A percentile compares a stretch with the other conserved stretches of the same genome.
phyloP scores from a whole-genome alignment of 2,888 invertebrate genomes.

The Tiphia femorata region DNA sequence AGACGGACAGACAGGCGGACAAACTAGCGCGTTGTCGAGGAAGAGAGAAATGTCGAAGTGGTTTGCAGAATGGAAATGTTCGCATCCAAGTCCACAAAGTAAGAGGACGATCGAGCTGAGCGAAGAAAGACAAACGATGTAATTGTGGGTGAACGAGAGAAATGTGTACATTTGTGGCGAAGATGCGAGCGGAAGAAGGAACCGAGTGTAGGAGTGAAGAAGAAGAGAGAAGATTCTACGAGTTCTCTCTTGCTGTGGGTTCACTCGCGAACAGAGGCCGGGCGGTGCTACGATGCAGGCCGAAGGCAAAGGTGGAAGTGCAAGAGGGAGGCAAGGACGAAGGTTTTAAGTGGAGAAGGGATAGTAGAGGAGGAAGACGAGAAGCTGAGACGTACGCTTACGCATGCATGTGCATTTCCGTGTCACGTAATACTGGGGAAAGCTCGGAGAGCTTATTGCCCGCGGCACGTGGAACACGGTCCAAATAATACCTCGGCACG shows the following conservation, averaged over 20 bases:
- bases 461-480: conserved; percentile 14
- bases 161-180: too few species aligned
- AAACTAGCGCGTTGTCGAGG: too few species aligned
- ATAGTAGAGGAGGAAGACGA: neutral
- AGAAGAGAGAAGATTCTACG: neutral
- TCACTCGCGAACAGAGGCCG: neutral
- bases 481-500: conserved; percentile 11
- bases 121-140: too few species aligned
- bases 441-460: conserved; percentile 16
- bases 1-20: too few species aligned
- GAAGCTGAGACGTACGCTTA: neutral
- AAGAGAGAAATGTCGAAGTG: too few species aligned
- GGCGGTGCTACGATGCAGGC: neutral
- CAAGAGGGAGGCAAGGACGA: neutral
- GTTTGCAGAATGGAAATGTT: too few species aligned
- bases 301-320: neutral
- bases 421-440: conserved; percentile 13
- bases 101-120: too few species aligned
- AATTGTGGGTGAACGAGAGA: too few species aligned
- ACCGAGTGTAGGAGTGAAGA: neutral
- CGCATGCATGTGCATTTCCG: conserved; percentile 4
- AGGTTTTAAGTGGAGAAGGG: neutral
- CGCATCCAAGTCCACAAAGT: too few species aligned
- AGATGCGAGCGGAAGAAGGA: too few species aligned
- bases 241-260: too few species aligned